Evolutionary conservation across 2,797 vertebrate genomes (phyloP).

Genomic region (Alfaro cultratus): DNA sequence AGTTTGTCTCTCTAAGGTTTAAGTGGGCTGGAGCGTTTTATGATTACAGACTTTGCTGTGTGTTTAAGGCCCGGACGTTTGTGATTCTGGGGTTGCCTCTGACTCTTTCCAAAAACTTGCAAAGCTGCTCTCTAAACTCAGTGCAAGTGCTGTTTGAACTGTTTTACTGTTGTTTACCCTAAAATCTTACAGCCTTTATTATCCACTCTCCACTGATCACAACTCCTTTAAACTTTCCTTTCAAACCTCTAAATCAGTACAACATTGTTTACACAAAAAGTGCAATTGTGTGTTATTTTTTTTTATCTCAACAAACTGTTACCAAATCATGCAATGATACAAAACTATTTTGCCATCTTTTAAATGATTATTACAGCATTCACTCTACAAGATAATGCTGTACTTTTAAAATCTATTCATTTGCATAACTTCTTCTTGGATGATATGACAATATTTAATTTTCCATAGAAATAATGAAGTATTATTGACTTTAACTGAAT

Average conservation of each 20-base stretch:
- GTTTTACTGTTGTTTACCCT: constrained; percentile 69
- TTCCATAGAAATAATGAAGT: not conserved
- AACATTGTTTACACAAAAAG: constrained; percentile 45
- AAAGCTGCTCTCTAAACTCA: constrained; percentile 63
- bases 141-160: constrained; percentile 60
- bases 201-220: constrained; percentile 49
- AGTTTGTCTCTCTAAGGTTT: constrained; percentile 77
- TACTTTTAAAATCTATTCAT: constrained; percentile 14
- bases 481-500: not conserved
- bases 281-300: constrained; percentile 39
- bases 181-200: constrained; percentile 42
- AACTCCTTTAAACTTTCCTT: constrained; percentile 52
- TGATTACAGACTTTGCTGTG: constrained; percentile 78
- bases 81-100: constrained; percentile 74
- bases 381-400: not conserved
- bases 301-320: constrained; percentile 14
- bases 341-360: constrained; percentile 34
- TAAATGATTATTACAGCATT: constrained; percentile 16
- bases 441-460: not conserved
- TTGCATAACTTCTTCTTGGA: not conserved
- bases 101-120: constrained; percentile 64
- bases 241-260: constrained; percentile 52
- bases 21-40: constrained; percentile 72
- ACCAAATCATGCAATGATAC: constrained; percentile 21
- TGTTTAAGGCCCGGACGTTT: constrained; percentile 75